phyloP scores from a whole-genome alignment of 2,888 invertebrate species.

The Nemurella pictetii region DNA sequence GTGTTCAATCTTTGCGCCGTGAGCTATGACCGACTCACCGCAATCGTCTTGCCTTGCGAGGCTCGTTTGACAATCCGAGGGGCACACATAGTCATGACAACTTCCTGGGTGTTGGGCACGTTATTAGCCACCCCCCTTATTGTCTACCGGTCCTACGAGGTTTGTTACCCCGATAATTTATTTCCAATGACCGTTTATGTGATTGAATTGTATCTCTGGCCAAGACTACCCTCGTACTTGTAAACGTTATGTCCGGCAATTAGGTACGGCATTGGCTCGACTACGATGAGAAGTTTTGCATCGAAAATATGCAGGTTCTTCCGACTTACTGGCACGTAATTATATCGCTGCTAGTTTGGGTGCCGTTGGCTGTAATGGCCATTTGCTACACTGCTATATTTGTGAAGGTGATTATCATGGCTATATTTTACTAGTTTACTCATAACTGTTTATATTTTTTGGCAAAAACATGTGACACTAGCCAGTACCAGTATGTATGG shows the following conservation, averaged over 20 bases:
- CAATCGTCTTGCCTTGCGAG: constrained; percentile 73
- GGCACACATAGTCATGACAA: constrained; percentile 65
- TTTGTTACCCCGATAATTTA: no score
- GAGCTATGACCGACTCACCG: constrained; percentile 80
- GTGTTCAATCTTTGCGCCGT: constrained; percentile 77
- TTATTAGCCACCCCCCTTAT: constrained; percentile 67
- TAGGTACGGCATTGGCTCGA: constrained; percentile 75
- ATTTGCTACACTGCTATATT: constrained; percentile 74
- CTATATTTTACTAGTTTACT: neutral
- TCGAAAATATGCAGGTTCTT: constrained; percentile 65
- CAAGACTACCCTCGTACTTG: neutral
- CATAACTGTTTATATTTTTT: neutral
- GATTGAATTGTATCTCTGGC: no score
- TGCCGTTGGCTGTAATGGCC: constrained; percentile 74
- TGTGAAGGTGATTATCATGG: constrained; percentile 56
- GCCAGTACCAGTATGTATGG: no score
- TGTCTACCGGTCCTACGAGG: constrained; percentile 65
- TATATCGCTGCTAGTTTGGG: constrained; percentile 73
- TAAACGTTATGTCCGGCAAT: neutral
- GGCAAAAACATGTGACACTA: no score
- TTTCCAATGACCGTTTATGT: no score
- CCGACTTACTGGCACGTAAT: constrained; percentile 80
- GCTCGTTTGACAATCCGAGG: constrained; percentile 66
- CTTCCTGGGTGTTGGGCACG: constrained; percentile 69
- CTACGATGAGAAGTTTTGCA: constrained; percentile 75